Conservation (phyloP, 2,797 vertebrate species). For the Poliocrania exsul region DNA sequence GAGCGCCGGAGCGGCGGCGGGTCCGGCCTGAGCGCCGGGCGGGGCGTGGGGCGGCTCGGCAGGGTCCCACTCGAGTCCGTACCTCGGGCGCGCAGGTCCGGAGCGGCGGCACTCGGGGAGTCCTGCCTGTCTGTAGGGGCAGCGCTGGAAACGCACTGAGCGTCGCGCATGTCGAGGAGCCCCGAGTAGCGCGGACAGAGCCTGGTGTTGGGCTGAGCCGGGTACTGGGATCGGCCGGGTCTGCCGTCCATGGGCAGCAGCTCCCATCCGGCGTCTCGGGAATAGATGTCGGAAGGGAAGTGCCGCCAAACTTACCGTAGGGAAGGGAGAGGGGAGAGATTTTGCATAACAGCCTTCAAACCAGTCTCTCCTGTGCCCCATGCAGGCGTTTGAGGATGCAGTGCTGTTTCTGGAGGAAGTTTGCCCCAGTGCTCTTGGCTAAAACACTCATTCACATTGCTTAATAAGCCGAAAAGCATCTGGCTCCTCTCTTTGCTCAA, state of each 20-base stretch:
- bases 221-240: accelerated
- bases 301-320: neutral
- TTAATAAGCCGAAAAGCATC: neutral
- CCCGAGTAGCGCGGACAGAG: neutral
- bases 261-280: neutral
- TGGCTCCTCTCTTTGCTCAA: neutral
- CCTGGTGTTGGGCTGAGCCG: neutral
- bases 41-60: neutral
- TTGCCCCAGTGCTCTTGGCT: neutral
- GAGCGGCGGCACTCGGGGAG: neutral
- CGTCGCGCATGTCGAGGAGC: no score
- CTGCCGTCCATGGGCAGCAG: accelerated
- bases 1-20: neutral
- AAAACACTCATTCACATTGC: neutral
- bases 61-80: neutral
- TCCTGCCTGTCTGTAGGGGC: accelerated
- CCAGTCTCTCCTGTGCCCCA: neutral
- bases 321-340: neutral
- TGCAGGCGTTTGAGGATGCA: neutral
- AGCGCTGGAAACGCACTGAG: neutral
- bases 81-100: neutral
- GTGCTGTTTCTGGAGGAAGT: neutral
- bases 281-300: neutral
- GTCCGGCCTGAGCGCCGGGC: neutral
- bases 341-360: neutral